Evolutionary conservation across 92 coral and sea anemone species (phyloP).

Genomic region (Paragorgia papillata): DNA sequence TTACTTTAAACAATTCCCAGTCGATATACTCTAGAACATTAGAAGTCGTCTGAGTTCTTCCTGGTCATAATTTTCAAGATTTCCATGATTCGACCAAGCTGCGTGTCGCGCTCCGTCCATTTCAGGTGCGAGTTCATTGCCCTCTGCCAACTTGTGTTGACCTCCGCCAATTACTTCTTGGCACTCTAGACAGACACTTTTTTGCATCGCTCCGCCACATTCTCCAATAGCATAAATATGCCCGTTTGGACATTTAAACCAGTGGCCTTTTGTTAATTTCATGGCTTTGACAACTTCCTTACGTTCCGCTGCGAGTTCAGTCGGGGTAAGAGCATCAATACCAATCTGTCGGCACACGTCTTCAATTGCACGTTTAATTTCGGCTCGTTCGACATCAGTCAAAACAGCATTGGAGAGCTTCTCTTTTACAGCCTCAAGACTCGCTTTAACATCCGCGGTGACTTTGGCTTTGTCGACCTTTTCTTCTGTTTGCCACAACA

Average conservation of each 20-base stretch:
- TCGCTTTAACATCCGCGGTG: conserved; percentile 1
- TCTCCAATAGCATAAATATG: conserved; percentile 77
- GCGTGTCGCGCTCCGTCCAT: conserved; percentile 78
- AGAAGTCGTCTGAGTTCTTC: conserved; percentile 17
- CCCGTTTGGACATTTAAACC: conserved; percentile 82
- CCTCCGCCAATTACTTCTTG: conserved; percentile 74
- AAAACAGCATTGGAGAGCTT: neutral
- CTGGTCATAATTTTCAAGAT: conserved; percentile 66
- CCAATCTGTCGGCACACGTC: conserved; percentile 26
- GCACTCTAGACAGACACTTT: conserved; percentile 77
- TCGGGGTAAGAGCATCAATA: conserved; percentile 55
- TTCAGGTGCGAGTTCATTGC: conserved; percentile 76
- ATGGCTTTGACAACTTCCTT: conserved; percentile 68
- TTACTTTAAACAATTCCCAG: too few relatives aligned
- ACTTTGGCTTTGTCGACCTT: neutral
- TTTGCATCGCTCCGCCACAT: conserved; percentile 88
- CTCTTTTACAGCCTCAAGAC: conserved; percentile 15
- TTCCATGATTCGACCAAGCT: conserved; percentile 94
- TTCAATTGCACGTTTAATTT: conserved; percentile 12
- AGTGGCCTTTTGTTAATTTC: conserved; percentile 67
- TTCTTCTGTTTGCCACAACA: conserved; percentile 30
- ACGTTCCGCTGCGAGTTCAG: conserved; percentile 51
- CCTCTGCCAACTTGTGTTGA: conserved; percentile 57
- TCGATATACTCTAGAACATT: neutral
- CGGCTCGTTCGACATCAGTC: conserved; percentile 16